Conservation (phyloP, 2,888 invertebrate species). For the Agonum fuliginosum region DNA sequence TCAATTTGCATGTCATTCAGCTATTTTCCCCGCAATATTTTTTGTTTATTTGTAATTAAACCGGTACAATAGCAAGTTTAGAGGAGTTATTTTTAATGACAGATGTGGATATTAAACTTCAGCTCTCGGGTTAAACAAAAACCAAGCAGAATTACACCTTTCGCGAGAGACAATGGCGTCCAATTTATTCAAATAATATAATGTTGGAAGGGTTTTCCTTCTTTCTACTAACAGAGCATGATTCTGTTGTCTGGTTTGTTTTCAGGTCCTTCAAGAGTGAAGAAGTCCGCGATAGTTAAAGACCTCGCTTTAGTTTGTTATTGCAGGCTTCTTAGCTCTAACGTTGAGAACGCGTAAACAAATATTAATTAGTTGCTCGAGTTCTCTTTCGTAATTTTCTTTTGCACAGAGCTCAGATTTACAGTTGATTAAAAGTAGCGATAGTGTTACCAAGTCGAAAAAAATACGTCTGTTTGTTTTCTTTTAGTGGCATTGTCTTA, state of each 20-base stretch:
- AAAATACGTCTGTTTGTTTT: background rate
- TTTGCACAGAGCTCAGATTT: conserved; percentile 27
- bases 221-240: background rate
- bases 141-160: conserved; percentile 5
- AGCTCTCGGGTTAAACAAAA: background rate
- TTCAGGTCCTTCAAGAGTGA: background rate
- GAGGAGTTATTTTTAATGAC: conserved; percentile 16
- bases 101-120: conserved; percentile 23
- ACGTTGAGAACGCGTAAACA: conserved; percentile 26
- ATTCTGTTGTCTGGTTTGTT: background rate
- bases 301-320: conserved; percentile 31
- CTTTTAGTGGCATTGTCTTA: background rate
- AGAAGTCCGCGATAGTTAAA: conserved; percentile 27
- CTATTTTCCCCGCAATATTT: conserved; percentile 11
- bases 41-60: conserved; percentile 45
- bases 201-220: background rate
- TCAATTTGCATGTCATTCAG: conserved; percentile 25
- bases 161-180: background rate
- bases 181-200: conserved; percentile 26
- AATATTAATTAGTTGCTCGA: conserved; percentile 50
- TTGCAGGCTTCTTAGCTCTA: conserved; percentile 14
- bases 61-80: conserved; percentile 23
- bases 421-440: conserved; percentile 28
- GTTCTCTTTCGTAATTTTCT: conserved; percentile 10
- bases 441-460: conserved; percentile 7